Conservation (phyloP, 2,113 vertebrate species). For the Nothoprocta perdicaria region DNA sequence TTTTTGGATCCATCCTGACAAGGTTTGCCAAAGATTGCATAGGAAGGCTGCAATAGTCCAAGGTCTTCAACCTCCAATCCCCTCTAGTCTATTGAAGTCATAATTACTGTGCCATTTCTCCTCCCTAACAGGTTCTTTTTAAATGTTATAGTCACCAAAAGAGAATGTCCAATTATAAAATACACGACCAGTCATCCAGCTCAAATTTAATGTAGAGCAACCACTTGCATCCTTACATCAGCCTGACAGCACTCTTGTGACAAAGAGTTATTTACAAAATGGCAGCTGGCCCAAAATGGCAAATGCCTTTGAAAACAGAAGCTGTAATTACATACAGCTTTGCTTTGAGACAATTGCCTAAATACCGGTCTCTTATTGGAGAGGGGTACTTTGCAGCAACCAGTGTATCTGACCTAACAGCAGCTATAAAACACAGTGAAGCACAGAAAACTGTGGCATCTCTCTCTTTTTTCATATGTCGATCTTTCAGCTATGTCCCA, state of each 20-base stretch:
- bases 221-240: background rate
- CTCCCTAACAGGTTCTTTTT: background rate
- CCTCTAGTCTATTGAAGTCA: background rate
- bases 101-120: conserved; percentile 14
- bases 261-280: conserved; percentile 37
- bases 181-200: background rate
- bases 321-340: conserved; percentile 16
- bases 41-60: background rate
- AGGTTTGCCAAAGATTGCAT: conserved; percentile 34
- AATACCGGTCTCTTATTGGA: background rate
- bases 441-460: background rate
- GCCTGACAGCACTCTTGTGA: conserved; percentile 18
- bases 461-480: background rate
- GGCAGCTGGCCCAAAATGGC: background rate
- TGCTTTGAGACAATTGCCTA: conserved; percentile 29
- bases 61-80: background rate
- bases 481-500: background rate
- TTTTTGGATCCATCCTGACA: background rate
- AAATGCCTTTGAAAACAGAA: conserved; percentile 50
- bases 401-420: background rate
- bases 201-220: conserved; percentile 2
- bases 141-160: background rate
- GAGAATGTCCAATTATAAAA: background rate
- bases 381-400: conserved; percentile 22
- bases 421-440: background rate